phyloP scores from a whole-genome alignment of 1,140 invertebrate genomes.

The Zaprionus davidi region DNA sequence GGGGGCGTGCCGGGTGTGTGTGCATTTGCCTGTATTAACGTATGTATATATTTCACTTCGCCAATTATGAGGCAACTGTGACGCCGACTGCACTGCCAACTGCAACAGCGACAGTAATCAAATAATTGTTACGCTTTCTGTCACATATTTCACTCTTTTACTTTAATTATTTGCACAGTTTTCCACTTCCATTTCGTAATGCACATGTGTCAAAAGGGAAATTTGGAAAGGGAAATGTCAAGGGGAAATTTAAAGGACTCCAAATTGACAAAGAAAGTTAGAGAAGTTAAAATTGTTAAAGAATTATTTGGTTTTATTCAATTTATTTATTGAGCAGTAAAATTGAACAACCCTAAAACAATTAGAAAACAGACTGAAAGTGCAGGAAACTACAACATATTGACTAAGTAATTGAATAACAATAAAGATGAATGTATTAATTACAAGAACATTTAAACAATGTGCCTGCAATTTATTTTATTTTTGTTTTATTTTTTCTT shows the following conservation, averaged over 20 bases:
- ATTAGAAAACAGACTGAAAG: neutral
- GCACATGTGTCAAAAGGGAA: neutral
- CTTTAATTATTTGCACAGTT: conserved; percentile 76
- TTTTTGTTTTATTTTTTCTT: too few relatives aligned
- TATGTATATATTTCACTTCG: conserved; percentile 69
- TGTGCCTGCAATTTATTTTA: too few relatives aligned
- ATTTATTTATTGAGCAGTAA: neutral
- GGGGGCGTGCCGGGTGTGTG: conserved; percentile 38
- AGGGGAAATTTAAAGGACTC: neutral
- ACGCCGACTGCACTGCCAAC: conserved; percentile 19
- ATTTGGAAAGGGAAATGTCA: neutral
- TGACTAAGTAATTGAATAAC: too few relatives aligned
- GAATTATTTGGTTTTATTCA: neutral
- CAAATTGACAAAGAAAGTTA: neutral
- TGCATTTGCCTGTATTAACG: conserved; percentile 21
- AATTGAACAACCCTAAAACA: neutral
- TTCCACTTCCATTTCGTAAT: conserved; percentile 34
- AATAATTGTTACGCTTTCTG: conserved; percentile 79
- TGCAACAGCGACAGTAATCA: conserved; percentile 75
- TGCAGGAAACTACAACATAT: too few relatives aligned
- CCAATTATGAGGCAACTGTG: conserved; percentile 68
- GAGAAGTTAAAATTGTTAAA: neutral
- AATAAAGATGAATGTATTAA: too few relatives aligned
- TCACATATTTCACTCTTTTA: conserved; percentile 59
- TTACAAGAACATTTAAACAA: too few relatives aligned